These are phyloP conservation scores for Eilema caniola DNA, from an alignment of 2,888 invertebrate genomes.

Conservation along the genomic window DNA sequence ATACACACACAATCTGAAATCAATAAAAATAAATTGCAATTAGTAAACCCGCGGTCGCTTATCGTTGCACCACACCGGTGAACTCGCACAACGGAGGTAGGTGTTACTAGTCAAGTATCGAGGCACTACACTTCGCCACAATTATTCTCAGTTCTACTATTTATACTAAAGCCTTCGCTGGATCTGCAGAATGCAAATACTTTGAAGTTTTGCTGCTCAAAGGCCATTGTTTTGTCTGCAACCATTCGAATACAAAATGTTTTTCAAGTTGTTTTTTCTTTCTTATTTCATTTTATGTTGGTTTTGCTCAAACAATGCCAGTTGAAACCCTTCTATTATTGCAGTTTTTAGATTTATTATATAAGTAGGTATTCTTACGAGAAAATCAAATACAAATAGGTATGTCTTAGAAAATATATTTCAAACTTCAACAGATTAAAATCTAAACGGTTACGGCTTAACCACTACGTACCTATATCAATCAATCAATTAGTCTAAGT, in stretches of 20 bases:
- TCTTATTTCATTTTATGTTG: slow-evolving; percentile 37
- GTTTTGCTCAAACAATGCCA: slow-evolving; percentile 14
- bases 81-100: slow-evolving; percentile 60
- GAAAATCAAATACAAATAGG: not conserved
- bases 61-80: slow-evolving; percentile 23
- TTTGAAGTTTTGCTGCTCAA: slow-evolving; percentile 54
- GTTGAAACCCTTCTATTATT: slow-evolving; percentile 2
- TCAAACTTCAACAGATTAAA: too few relatives aligned
- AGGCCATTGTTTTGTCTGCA: slow-evolving; percentile 62
- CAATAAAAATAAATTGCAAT: not conserved
- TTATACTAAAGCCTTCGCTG: slow-evolving; percentile 60
- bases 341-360: not conserved
- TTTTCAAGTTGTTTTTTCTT: slow-evolving; percentile 40
- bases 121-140: slow-evolving; percentile 59
- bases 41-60: slow-evolving; percentile 25
- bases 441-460: too few relatives aligned
- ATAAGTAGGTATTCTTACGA: not conserved
- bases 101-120: slow-evolving; percentile 63
- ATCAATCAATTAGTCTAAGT: too few relatives aligned
- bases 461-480: too few relatives aligned
- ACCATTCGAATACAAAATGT: slow-evolving; percentile 46
- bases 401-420: too few relatives aligned
- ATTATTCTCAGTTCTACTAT: slow-evolving; percentile 70
- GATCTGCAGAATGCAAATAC: slow-evolving; percentile 75
- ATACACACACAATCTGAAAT: not conserved